Evolutionary conservation across 2,113 vertebrate genomes (phyloP), one percentile per base, ranked within the genome.

Genomic region (Triplophysa rosa): DNA sequence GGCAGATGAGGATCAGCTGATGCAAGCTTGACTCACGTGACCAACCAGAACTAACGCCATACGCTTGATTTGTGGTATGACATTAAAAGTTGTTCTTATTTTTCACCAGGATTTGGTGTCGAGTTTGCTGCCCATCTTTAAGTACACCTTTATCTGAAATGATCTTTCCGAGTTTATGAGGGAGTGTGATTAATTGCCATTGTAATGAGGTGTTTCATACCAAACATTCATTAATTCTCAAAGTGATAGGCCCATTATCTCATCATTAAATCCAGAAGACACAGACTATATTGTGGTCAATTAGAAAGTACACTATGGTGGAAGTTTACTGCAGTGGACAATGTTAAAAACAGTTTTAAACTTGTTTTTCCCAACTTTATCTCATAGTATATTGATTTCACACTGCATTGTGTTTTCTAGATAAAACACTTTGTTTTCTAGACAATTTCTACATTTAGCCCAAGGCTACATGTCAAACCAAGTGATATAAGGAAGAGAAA

Each of bases 161-260:
- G 69, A 80, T 74, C 24, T 83, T 49, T 70, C 40, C 29, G 72
- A 80, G 69, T 1, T 9, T 77, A 61, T 63, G 62, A 79, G 61
- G 61, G 45, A 64, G n/a, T 49, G 64, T 84, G 79, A 84, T 84
- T 84, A 84, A 84, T 78, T 74, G 64, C 64, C n/a, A 69, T 74
- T 81, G 83, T 84, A 84, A 81, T 66, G 79, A 84, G 80, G 64
- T 63, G 74, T 78, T 74, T 81, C 83, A 68, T 21, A 58, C 56
- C 80, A 77, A 78, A 77, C 52, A 14, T 69, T 78, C 68, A 58
- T 78, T 64, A 78, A 84, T 79, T 81, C 37, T 81, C 68, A 64
- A 47, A 74, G 68, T 79, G 71, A 78, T 84, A 65, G 9, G 26
- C 69, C 64, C 63, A 69, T 78, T 73, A 84, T 84, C 74, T 73